Conservation (phyloP, 1,140 invertebrate species). For the Drosophila setifemur region DNA sequence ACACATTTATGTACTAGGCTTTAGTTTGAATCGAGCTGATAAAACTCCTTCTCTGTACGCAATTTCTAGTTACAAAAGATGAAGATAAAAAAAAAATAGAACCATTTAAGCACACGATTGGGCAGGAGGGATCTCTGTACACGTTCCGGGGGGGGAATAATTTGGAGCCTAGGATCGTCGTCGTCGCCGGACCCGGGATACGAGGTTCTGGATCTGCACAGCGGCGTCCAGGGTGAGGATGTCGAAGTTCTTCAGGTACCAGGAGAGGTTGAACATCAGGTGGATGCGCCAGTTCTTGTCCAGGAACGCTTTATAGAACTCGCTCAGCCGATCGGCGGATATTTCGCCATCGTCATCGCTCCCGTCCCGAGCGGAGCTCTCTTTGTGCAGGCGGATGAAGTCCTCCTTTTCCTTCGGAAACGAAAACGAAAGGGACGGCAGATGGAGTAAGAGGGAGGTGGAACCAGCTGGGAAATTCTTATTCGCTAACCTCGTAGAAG, state of each 20-base stretch:
- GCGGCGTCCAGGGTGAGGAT: slow-evolving; percentile 85
- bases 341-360: slow-evolving; percentile 83
- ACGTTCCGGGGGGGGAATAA: neutral
- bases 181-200: slow-evolving; percentile 1
- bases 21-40: neutral
- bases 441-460: neutral
- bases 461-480: neutral
- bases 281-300: slow-evolving; percentile 90
- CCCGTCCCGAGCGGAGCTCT: slow-evolving; percentile 12
- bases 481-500: slow-evolving; percentile 84
- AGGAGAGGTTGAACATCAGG: slow-evolving; percentile 88
- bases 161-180: neutral
- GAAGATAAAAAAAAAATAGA: neutral
- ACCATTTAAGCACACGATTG: neutral
- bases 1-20: neutral
- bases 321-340: slow-evolving; percentile 91
- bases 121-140: neutral
- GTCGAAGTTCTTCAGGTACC: slow-evolving; percentile 89
- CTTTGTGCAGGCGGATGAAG: slow-evolving; percentile 85
- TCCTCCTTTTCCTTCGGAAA: slow-evolving; percentile 86
- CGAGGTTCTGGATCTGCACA: slow-evolving; percentile 84
- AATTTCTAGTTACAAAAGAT: neutral
- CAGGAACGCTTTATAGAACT: slow-evolving; percentile 92
- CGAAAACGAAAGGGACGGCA: slow-evolving; percentile 58
- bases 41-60: no score